Percentiles rank a stretch among this genome's conserved stretches.
Evolutionary conservation across 2,797 vertebrate genomes (phyloP).

Genomic region (Cetoscarus ocellatus): DNA sequence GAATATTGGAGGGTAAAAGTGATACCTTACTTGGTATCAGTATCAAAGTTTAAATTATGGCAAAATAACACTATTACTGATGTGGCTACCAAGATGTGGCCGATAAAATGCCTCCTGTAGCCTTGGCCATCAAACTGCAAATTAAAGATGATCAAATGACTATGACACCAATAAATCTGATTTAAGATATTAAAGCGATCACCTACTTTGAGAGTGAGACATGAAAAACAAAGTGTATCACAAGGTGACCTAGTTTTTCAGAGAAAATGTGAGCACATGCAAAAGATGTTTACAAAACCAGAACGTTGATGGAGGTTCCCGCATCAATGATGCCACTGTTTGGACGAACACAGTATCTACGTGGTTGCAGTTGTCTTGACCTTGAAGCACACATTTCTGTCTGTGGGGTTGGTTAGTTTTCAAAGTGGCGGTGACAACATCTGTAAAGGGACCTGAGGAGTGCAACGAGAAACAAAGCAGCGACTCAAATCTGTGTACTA

Average conservation of each 20-base stretch:
- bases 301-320: constrained; percentile 92
- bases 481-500: neutral
- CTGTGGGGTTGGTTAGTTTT: constrained; percentile 96
- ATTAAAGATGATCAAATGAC: neutral
- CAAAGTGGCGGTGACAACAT: constrained; percentile 94
- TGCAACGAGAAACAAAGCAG: constrained; percentile 39
- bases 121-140: neutral
- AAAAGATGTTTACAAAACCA: constrained; percentile 81
- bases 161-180: neutral
- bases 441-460: constrained; percentile 93
- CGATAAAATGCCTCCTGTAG: too few species aligned
- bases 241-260: neutral
- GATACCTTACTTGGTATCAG: too few species aligned
- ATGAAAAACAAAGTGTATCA: neutral
- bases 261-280: neutral
- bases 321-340: constrained; percentile 95
- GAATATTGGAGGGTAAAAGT: too few species aligned
- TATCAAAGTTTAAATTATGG: too few species aligned
- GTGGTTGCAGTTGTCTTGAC: constrained; percentile 97
- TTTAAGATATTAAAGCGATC: neutral
- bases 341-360: constrained; percentile 95
- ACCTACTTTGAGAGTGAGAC: neutral
- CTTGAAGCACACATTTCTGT: constrained; percentile 96
- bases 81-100: too few species aligned
- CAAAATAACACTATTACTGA: too few species aligned